A percentile compares a stretch with the other conserved stretches of the same genome.
Evolutionary conservation across 2,113 vertebrate species (phyloP).

Genomic region (Dendrocopos noguchii): DNA sequence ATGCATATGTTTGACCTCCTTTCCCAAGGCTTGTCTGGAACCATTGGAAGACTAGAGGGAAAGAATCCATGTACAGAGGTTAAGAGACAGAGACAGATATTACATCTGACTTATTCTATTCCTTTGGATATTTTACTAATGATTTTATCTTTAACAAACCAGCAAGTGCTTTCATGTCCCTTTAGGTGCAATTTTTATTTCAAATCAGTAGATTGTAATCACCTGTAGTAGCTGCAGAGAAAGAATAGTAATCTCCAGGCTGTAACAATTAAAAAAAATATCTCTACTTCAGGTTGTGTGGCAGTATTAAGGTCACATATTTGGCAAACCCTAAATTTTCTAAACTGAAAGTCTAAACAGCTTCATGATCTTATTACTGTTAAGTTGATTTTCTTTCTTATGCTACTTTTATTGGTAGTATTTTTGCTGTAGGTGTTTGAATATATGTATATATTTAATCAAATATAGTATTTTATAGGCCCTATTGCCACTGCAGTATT

Average conservation of each 20-base stretch:
- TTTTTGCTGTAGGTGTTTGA: not conserved
- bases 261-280: not conserved
- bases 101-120: not conserved
- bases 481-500: not conserved
- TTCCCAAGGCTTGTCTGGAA: not conserved
- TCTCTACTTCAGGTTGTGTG: not conserved
- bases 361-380: not conserved
- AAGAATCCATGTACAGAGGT: not conserved
- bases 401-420: not conserved
- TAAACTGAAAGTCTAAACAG: not conserved
- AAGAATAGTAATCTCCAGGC: not conserved
- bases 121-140: slow-evolving; percentile 37
- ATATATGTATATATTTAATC: not conserved
- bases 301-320: not conserved
- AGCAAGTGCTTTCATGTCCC: not conserved
- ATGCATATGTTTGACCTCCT: not conserved
- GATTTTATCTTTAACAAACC: slow-evolving; percentile 30
- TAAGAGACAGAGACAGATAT: not conserved
- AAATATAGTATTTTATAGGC: not conserved
- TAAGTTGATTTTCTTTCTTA: not conserved
- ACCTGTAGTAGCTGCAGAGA: not conserved
- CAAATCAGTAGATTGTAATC: not conserved
- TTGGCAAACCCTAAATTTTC: not conserved
- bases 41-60: not conserved
- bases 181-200: not conserved